Evolutionary conservation across 2,113 vertebrate genomes (phyloP), one percentile per base, ranked within the genome.

Genomic region (Mastomys natalensis): DNA sequence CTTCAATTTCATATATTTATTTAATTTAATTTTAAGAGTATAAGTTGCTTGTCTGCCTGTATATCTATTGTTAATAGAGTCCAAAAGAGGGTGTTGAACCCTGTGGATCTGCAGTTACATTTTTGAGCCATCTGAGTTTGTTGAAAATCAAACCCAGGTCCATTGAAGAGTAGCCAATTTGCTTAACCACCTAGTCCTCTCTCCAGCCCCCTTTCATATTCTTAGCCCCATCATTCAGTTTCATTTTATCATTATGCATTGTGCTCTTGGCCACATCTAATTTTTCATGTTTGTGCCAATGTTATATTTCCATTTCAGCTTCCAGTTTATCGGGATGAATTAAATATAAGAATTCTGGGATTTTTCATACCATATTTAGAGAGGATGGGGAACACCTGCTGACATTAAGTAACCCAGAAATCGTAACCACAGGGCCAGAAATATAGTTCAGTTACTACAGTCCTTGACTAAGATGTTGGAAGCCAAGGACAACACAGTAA

Each of bases 241-340:
- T 80, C 51, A 48, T 1, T 91, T 45, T 66, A 80, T 3, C 58
- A 73, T 48, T 86, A 34, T 24, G 72, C 76, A 76, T 26, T 90
- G 90, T 21, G 51, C 34, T 24, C 7, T 77, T 53, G 24, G 17
- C 1, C 86, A 21, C 31, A 64, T 85, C 13, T 16, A 82, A 29
- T 87, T 91, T 87, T 24, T 3, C 16, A 53, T 78, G 26, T 77
- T 10, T 74, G 16, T 76, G 16, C 40, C 37, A 78, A 64, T 37
- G 3, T 78, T 66, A 26, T 77, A 26, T 90, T 92, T 95, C 31
- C 40, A 95, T 74, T 78, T 10, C 7, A 78, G 7, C 72, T 92
- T 84, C 37, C 26, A 22, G 7, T 37, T 68, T 68, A 68, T 40
- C 1, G n/a, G 24, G 72, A 31, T 40, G 2, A 37, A 91, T 87